Conservation (phyloP, 2,888 invertebrate genomes). For the Cyclophora punctaria region DNA sequence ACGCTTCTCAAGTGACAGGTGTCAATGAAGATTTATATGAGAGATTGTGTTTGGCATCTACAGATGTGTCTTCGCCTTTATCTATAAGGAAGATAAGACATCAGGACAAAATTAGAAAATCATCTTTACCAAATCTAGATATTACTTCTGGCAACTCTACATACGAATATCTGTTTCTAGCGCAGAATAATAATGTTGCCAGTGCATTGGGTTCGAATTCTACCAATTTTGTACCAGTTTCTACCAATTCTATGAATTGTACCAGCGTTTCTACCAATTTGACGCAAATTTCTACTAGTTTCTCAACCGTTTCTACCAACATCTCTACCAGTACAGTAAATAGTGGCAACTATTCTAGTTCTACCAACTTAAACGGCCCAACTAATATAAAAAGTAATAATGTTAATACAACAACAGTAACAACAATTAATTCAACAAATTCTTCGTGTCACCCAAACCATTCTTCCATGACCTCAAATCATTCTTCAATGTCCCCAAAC, state of each 20-base stretch:
- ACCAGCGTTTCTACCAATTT: conserved; percentile 1
- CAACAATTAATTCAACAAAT: neutral
- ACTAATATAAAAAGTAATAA: conserved; percentile 4
- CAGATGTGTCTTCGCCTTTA: conserved; percentile 35
- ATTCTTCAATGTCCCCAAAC: conserved; percentile 4
- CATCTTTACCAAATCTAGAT: conserved; percentile 57
- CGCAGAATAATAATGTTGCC: conserved; percentile 28
- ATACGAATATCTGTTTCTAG: conserved; percentile 56
- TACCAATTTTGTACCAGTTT: conserved; percentile 1
- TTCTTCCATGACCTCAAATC: neutral
- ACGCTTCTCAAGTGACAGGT: conserved; percentile 7
- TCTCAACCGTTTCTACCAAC: neutral
- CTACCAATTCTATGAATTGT: too few relatives aligned
- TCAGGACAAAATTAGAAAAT: conserved; percentile 47
- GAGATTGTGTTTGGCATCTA: conserved; percentile 56
- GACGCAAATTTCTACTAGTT: conserved; percentile 2
- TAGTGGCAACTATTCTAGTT: neutral
- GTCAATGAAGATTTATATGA: conserved; percentile 45
- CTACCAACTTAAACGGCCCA: too few relatives aligned
- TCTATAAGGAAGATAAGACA: conserved; percentile 38
- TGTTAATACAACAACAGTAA: neutral
- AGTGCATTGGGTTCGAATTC: conserved; percentile 4
- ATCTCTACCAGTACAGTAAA: neutral
- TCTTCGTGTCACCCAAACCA: neutral
- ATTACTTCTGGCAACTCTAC: conserved; percentile 44